phyloP scores from a whole-genome alignment of 30 jellyfish, hydroid and myxozoan species.

The Aurelia sp. region DNA sequence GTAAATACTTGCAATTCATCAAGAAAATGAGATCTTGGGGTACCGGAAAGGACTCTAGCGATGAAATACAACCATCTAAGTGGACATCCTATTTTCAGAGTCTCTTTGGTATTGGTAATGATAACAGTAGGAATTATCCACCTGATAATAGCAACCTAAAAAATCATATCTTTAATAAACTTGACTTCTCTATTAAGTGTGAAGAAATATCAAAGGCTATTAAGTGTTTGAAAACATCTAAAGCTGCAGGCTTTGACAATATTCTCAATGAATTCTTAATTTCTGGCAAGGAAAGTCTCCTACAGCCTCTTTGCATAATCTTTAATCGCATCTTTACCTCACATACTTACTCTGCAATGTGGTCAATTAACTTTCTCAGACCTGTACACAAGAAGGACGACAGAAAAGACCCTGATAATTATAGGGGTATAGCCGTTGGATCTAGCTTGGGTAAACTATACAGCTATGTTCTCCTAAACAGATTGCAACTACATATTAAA shows the following conservation, averaged over 20 bases:
- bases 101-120: not conserved
- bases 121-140: not conserved
- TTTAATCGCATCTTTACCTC: too few species aligned
- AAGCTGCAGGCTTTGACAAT: too few species aligned
- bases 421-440: slow-evolving; percentile 9
- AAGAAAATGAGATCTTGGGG: not conserved
- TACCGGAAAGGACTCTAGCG: not conserved
- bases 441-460: slow-evolving; percentile 22
- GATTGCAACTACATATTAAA: too few species aligned
- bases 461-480: too few species aligned
- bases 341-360: too few species aligned
- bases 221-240: too few species aligned
- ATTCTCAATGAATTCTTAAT: slow-evolving; percentile 14
- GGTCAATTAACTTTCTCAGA: too few species aligned
- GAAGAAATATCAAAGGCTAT: not conserved
- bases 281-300: too few species aligned
- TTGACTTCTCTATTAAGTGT: not conserved
- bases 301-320: too few species aligned
- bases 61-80: slow-evolving; percentile 14
- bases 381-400: too few species aligned
- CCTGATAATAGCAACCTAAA: not conserved
- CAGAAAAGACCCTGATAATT: slow-evolving; percentile 18
- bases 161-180: not conserved
- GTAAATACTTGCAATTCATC: not conserved
- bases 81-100: not conserved